Evolutionary conservation across 2,797 vertebrate genomes (phyloP).

Genomic region (Gymnocypris eckloni): DNA sequence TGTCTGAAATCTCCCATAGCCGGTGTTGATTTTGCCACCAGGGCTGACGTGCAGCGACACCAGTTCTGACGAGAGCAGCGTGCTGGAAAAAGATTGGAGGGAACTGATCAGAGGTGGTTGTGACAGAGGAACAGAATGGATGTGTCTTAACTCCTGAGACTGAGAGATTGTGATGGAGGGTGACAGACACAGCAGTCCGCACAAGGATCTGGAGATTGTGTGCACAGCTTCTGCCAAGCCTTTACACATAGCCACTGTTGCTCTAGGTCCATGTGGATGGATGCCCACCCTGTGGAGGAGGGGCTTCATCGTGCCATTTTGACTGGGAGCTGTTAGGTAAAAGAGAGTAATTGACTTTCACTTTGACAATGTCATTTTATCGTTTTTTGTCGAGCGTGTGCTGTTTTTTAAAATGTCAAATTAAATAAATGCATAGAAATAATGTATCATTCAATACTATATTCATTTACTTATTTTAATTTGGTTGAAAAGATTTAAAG

Average conservation of each 20-base stretch:
- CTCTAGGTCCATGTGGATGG: conserved; percentile 72
- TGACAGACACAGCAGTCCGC: conserved; percentile 70
- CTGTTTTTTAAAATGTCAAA: background rate
- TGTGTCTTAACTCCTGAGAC: conserved; percentile 63
- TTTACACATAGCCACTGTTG: conserved; percentile 78
- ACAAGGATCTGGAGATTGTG: conserved; percentile 70
- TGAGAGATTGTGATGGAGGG: conserved; percentile 62
- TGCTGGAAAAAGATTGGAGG: conserved; percentile 58
- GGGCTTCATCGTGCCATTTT: conserved; percentile 71
- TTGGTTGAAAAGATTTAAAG: background rate
- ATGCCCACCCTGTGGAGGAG: conserved; percentile 73
- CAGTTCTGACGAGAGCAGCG: conserved; percentile 17
- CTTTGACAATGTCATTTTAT: conserved; percentile 36
- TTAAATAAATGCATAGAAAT: background rate
- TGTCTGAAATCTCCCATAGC: background rate
- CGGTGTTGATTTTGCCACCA: background rate
- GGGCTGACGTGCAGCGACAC: background rate
- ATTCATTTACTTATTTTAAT: background rate
- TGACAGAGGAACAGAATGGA: conserved; percentile 60
- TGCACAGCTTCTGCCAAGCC: conserved; percentile 69
- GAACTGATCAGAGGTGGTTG: conserved; percentile 60
- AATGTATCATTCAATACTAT: background rate
- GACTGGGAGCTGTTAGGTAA: conserved; percentile 66
- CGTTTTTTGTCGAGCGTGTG: background rate
- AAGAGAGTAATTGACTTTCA: conserved; percentile 49